Evolutionary conservation across 1,140 invertebrate genomes (phyloP).

Genomic region (Helicoverpa armigera): DNA sequence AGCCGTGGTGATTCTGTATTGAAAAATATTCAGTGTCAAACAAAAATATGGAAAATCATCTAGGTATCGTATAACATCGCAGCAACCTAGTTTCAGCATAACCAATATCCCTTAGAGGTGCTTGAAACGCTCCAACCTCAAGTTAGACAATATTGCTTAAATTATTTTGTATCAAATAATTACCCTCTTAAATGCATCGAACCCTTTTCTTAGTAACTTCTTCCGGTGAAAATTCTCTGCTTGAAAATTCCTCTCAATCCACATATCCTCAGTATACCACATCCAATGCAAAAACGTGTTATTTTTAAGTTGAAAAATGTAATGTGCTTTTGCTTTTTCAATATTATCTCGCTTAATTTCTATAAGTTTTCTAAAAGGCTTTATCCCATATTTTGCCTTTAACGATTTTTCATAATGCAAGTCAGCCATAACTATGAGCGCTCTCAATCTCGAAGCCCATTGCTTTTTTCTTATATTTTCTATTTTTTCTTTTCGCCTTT

Average conservation of each 20-base stretch:
- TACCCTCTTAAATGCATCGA: conserved; percentile 80
- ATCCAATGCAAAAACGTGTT: conserved; percentile 86
- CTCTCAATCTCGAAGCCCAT: conserved; percentile 85
- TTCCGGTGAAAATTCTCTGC: conserved; percentile 83
- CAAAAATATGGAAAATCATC: neutral
- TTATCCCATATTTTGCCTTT: conserved; percentile 83
- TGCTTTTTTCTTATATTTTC: conserved; percentile 87
- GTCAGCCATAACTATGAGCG: conserved; percentile 85
- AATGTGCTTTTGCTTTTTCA: conserved; percentile 82
- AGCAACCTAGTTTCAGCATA: too few relatives aligned
- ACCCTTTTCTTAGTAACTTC: conserved; percentile 75
- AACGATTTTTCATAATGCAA: conserved; percentile 87
- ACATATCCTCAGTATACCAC: conserved; percentile 82
- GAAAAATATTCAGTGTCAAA: neutral
- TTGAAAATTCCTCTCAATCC: conserved; percentile 81
- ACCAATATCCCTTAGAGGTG: too few relatives aligned
- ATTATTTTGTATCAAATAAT: neutral
- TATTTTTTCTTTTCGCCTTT: conserved; percentile 87
- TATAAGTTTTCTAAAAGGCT: conserved; percentile 84
- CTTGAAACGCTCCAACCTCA: too few relatives aligned
- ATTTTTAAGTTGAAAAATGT: conserved; percentile 80
- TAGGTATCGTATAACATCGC: too few relatives aligned
- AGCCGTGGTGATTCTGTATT: conserved; percentile 79
- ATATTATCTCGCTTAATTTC: conserved; percentile 84
- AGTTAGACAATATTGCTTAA: too few relatives aligned